Percentiles rank a stretch among this genome's conserved stretches.
Evolutionary conservation across 2,113 vertebrate genomes (phyloP).

Genomic region (Phasianus colchicus): DNA sequence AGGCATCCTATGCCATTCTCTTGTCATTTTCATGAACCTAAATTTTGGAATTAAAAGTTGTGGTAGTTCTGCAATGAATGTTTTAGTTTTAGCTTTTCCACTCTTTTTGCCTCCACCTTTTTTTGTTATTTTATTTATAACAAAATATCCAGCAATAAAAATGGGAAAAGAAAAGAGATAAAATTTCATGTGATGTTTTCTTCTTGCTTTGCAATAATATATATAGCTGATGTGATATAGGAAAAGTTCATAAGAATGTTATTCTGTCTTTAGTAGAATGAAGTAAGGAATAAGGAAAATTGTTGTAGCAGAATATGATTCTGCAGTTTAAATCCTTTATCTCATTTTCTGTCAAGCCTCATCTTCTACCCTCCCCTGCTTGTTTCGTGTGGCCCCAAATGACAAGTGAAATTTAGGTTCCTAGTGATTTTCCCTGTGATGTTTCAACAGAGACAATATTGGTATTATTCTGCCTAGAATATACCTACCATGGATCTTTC

Average conservation of each 20-base stretch:
- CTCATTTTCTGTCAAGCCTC: background rate
- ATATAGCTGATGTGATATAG: background rate
- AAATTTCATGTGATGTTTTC: background rate
- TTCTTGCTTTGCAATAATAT: background rate
- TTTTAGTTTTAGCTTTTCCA: background rate
- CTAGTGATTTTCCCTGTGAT: background rate
- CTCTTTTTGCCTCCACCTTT: background rate
- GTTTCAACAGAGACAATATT: background rate
- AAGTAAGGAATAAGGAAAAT: background rate
- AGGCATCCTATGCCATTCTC: background rate
- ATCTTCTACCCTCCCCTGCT: background rate
- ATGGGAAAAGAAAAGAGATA: background rate
- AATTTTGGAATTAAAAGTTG: background rate
- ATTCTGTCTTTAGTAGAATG: fast-evolving
- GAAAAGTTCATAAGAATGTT: background rate
- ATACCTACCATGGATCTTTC: background rate
- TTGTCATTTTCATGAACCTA: background rate
- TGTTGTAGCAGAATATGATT: background rate
- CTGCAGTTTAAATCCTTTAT: background rate
- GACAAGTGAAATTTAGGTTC: slow-evolving; percentile 20
- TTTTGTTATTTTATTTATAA: too few relatives aligned
- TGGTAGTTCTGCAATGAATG: background rate
- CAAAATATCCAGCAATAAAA: background rate
- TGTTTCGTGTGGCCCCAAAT: background rate
- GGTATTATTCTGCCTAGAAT: slow-evolving; percentile 7